phyloP scores from a whole-genome alignment of 2,888 invertebrate genomes.

The Rhodophaea formosa region DNA sequence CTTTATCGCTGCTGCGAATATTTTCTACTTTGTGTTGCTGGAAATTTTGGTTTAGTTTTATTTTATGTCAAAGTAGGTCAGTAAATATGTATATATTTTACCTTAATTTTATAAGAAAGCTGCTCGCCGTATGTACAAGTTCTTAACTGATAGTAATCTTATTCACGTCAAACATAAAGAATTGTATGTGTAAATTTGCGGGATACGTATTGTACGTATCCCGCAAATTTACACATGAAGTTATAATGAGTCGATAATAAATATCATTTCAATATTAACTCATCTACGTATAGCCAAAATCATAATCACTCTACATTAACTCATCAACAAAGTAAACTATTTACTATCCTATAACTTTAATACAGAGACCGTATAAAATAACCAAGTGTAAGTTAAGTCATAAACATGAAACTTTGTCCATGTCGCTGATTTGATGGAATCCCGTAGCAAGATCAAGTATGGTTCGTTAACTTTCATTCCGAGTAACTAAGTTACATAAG shows the following conservation, averaged over 20 bases:
- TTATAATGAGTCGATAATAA: too few species aligned
- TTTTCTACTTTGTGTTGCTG: neutral
- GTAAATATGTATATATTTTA: too few species aligned
- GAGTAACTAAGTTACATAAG: slow-evolving; percentile 54
- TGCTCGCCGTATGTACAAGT: too few species aligned
- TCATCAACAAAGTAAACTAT: slow-evolving; percentile 5
- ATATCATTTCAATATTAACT: neutral
- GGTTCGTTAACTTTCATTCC: slow-evolving; percentile 62
- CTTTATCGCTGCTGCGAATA: neutral
- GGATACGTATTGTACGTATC: too few species aligned
- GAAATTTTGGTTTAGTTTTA: neutral
- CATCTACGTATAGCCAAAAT: neutral
- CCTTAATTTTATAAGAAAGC: too few species aligned
- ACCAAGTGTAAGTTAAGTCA: slow-evolving; percentile 39
- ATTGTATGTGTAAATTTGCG: too few species aligned
- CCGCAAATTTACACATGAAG: too few species aligned
- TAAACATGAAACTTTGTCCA: slow-evolving; percentile 51
- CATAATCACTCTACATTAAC: neutral
- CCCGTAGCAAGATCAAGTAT: slow-evolving; percentile 48
- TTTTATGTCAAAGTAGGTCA: neutral
- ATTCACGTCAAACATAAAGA: too few species aligned
- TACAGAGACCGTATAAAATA: slow-evolving; percentile 5
- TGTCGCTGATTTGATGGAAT: slow-evolving; percentile 55
- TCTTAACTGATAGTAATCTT: too few species aligned
- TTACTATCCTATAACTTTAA: slow-evolving; percentile 8